Evolutionary conservation across 2,888 invertebrate genomes (phyloP), one percentile per base, ranked within the genome.

Genomic region (Orthosia gothica): DNA sequence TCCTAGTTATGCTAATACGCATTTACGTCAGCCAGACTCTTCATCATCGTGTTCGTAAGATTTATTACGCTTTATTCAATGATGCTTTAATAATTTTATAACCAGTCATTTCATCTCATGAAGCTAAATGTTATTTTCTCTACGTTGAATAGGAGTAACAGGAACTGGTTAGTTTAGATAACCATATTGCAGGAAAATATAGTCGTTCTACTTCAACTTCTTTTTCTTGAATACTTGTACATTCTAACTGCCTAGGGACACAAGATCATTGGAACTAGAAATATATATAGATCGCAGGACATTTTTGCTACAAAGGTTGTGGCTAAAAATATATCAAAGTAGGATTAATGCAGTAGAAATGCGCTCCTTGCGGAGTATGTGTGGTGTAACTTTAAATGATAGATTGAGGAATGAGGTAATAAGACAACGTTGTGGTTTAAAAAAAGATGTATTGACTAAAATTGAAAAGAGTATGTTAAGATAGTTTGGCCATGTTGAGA

Each of bases 1-100:
- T 80, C 83, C 84, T 87, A 89, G 89, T 91, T 89, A 87, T 88
- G 87, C 78, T 87, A 90, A 90, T 89, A 89, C 74, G 70, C 59
- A 79, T 85, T 85, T 77, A 79, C 67, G 70, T 82, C 83, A 75
- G 58, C 54, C 55, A 64, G 52, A 49, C 67, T 76, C 72, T 83
- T 78, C 70, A 79, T 74, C 64, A 81, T 76, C 49, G 47, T 61
- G 54, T 55, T 62, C 61, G 59, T 72, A 73, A 70, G 64, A 83
- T 72, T 64, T 67, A 67, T 32, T 20, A 16, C n/a, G 26, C 23
- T 59, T 65, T 69, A 47, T 26, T 40, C 50, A 55, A 54, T 64
- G 26, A 45, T 15, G 7, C 9, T 50, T 23, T 45, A 32, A 54
- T 57, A 9, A 40, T 69, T 23, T 20, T 58, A 47, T 15, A 47